A percentile compares a stretch with the other conserved stretches of the same genome.
phyloP scores from a whole-genome alignment of 53 echinoderm and acorn worm species.

The Actinopyga echinites region DNA sequence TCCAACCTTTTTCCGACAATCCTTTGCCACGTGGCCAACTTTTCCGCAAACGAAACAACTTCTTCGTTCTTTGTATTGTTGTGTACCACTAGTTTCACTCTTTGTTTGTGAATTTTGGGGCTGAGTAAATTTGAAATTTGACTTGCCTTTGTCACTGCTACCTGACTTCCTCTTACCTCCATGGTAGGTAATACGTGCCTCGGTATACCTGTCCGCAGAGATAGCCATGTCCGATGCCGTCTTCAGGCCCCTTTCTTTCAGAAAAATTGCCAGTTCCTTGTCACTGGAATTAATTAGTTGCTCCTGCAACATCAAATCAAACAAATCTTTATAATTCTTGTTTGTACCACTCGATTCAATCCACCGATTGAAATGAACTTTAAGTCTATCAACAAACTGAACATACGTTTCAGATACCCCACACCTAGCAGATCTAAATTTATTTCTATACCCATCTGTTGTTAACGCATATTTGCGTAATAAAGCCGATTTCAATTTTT shows the following conservation, averaged over 20 bases:
- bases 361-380: constrained; percentile 56
- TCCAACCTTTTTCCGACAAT: too few species aligned
- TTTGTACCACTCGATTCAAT: constrained; percentile 47
- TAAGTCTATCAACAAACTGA: constrained; percentile 47
- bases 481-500: constrained; percentile 38
- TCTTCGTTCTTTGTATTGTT: too few species aligned
- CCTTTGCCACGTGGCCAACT: too few species aligned
- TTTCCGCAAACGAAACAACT: too few species aligned
- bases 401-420: constrained; percentile 47
- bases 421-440: constrained; percentile 50
- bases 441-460: constrained; percentile 61
- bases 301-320: constrained; percentile 52
- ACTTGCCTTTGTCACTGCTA: too few species aligned
- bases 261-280: constrained; percentile 53
- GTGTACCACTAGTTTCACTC: too few species aligned
- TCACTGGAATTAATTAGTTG: constrained; percentile 46
- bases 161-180: too few species aligned
- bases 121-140: too few species aligned
- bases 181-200: constrained; percentile 61
- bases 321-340: constrained; percentile 27
- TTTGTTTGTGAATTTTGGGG: too few species aligned
- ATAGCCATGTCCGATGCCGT: constrained; percentile 8
- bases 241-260: constrained; percentile 60
- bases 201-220: constrained; percentile 57
- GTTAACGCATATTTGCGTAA: constrained; percentile 54